Percentiles rank a stretch among this genome's conserved stretches.
These are phyloP conservation scores for Dinomys branickii DNA, from an alignment of 2,113 vertebrate species.

Conservation along the genomic window DNA sequence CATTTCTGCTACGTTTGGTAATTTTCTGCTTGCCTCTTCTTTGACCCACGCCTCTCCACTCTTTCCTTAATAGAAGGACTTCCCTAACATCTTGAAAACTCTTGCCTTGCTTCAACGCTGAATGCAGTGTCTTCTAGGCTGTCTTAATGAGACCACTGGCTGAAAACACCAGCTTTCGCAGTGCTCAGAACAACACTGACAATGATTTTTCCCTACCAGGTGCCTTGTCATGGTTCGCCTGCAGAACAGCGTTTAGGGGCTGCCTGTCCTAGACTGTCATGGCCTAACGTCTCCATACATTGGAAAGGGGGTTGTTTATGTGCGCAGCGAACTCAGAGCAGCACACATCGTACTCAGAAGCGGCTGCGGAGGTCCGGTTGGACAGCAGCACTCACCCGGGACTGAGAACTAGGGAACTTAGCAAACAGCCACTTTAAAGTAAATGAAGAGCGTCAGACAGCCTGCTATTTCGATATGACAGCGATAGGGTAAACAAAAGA, in stretches of 20 bases:
- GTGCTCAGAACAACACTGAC: background rate
- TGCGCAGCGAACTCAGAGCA: background rate
- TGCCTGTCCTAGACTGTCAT: background rate
- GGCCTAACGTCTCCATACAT: background rate
- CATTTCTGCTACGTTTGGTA: background rate
- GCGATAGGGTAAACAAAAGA: background rate
- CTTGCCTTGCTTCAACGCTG: background rate
- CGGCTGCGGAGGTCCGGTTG: background rate
- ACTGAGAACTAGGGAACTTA: background rate
- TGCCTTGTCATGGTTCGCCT: background rate
- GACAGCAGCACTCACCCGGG: background rate
- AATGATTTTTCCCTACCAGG: background rate
- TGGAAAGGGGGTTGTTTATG: background rate
- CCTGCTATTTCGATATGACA: background rate
- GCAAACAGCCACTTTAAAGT: background rate
- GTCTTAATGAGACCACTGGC: background rate
- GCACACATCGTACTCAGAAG: background rate
- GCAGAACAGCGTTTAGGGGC: background rate
- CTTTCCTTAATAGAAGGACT: background rate
- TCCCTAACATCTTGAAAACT: background rate
- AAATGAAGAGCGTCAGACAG: background rate
- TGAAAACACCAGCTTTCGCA: background rate
- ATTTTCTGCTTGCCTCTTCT: background rate
- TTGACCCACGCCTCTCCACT: background rate
- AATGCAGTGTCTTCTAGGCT: fast-evolving